These are phyloP conservation scores for Prorops nasuta DNA, from an alignment of 1,140 invertebrate genomes.

Conservation along the genomic window DNA sequence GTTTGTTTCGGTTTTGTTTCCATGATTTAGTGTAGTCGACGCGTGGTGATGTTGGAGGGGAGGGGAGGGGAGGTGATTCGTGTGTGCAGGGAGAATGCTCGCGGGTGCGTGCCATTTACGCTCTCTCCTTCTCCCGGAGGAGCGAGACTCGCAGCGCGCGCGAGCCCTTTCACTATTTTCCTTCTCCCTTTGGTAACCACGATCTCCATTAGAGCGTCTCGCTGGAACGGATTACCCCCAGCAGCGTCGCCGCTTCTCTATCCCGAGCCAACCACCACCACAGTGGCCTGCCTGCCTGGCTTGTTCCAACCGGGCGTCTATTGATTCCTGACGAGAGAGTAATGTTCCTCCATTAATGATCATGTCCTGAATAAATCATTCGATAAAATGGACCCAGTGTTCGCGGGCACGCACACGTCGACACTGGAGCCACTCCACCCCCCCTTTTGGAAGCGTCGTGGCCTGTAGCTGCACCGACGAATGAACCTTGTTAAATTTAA, in stretches of 20 bases:
- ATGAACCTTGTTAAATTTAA: too few relatives aligned
- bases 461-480: too few relatives aligned
- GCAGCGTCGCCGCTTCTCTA: neutral
- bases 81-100: neutral
- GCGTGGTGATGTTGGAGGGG: neutral
- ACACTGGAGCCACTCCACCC: conserved; percentile 14
- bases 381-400: conserved; percentile 46
- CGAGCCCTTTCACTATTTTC: too few relatives aligned
- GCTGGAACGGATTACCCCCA: neutral
- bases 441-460: too few relatives aligned
- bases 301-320: conserved; percentile 29
- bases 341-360: conserved; percentile 53
- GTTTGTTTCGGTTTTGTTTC: conserved; percentile 48
- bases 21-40: conserved; percentile 39
- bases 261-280: conserved; percentile 6
- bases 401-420: conserved; percentile 25
- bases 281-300: conserved; percentile 5
- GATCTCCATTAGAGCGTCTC: conserved; percentile 7
- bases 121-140: too few relatives aligned
- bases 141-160: too few relatives aligned
- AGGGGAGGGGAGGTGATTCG: neutral
- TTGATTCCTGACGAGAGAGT: conserved; percentile 51
- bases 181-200: too few relatives aligned
- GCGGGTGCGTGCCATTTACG: too few relatives aligned
- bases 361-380: conserved; percentile 51